phyloP scores from a whole-genome alignment of 2,797 vertebrate genomes.

The Sebastes melanostomus region DNA sequence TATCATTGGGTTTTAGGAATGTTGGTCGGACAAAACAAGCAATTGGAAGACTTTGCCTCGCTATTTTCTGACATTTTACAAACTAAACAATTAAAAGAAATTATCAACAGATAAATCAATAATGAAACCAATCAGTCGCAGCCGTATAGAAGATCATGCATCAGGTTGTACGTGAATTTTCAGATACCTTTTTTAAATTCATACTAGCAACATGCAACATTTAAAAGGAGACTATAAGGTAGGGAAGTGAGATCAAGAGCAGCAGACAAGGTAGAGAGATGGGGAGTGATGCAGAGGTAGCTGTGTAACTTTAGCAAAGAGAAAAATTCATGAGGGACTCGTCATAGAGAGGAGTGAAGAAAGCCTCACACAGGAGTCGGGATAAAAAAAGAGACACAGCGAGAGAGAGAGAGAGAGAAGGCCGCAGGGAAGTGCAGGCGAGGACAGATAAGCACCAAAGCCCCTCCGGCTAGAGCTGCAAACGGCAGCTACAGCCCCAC shows the following conservation, averaged over 20 bases:
- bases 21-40: background rate
- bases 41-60: background rate
- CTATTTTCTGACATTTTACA: background rate
- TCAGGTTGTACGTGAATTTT: background rate
- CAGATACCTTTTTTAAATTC: background rate
- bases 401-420: background rate
- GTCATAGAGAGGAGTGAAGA: conserved; percentile 6
- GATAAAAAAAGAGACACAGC: background rate
- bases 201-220: background rate
- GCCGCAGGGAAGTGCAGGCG: conserved; percentile 25
- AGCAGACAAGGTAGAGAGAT: background rate
- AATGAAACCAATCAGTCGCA: background rate
- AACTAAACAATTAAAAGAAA: background rate
- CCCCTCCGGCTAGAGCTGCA: conserved; percentile 37
- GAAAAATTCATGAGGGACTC: conserved; percentile 46
- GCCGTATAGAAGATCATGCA: background rate
- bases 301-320: conserved; percentile 21
- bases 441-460: conserved; percentile 43
- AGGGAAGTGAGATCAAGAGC: background rate
- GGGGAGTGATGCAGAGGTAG: background rate
- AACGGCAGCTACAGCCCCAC: conserved; percentile 7
- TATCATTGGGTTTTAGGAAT: background rate
- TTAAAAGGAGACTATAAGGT: background rate
- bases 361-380: conserved; percentile 23
- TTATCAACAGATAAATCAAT: background rate